These are phyloP conservation scores for Tylochromis polylepis DNA, from an alignment of 2,113 vertebrate species.

Conservation along the genomic window DNA sequence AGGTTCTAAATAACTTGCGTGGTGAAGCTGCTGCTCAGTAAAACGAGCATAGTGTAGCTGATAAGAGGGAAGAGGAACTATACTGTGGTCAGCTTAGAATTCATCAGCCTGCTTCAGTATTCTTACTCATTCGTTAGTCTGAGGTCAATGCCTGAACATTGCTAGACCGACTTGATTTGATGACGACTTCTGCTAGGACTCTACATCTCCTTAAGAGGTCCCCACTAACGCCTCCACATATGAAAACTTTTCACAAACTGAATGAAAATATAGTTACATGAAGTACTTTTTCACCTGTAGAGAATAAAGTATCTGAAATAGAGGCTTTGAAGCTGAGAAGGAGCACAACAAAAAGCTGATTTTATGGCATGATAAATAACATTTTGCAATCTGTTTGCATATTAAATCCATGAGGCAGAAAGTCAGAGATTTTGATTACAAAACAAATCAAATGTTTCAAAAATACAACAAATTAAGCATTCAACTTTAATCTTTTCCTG, in stretches of 20 bases:
- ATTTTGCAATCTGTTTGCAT: background rate
- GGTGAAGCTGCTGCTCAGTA: background rate
- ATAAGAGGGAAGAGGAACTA: background rate
- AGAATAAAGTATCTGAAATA: background rate
- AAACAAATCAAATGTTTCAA: background rate
- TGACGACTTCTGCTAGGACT: background rate
- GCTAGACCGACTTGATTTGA: background rate
- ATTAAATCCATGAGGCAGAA: background rate
- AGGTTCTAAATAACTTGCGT: background rate
- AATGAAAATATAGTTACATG: background rate
- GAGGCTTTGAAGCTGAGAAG: background rate
- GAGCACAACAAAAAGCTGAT: background rate
- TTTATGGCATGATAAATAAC: background rate
- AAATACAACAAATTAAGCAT: background rate
- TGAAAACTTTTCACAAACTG: background rate
- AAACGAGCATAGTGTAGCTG: background rate
- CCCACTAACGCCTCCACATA: background rate
- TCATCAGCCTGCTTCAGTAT: background rate
- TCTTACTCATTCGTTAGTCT: background rate
- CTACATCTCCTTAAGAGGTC: background rate
- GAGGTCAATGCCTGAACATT: conserved; percentile 1
- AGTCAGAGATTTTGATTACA: background rate
- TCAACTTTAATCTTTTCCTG: background rate
- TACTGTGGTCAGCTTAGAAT: background rate
- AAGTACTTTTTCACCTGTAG: background rate